These are phyloP conservation scores for Chloropsis hardwickii DNA, from an alignment of 2,113 vertebrate species.

Conservation along the genomic window DNA sequence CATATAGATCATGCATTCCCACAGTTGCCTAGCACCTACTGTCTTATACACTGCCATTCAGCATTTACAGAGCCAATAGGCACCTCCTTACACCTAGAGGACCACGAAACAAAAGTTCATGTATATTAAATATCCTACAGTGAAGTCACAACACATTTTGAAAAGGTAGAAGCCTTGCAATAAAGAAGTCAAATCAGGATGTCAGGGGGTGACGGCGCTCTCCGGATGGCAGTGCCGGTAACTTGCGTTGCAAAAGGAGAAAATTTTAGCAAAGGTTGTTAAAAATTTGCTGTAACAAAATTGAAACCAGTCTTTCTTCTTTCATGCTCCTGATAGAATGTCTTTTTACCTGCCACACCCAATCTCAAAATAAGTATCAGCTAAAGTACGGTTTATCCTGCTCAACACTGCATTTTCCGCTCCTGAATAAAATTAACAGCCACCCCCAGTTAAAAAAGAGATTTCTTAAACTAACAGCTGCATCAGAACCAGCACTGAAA, in stretches of 20 bases:
- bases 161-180: background rate
- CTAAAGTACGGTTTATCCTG: background rate
- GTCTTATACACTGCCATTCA: background rate
- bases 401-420: background rate
- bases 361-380: background rate
- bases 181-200: background rate
- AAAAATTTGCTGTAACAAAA: background rate
- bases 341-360: background rate
- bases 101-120: background rate
- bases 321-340: background rate
- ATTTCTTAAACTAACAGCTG: conserved; percentile 25
- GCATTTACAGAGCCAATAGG: background rate
- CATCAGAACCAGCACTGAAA: conserved; percentile 11
- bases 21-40: background rate
- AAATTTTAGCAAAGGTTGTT: background rate
- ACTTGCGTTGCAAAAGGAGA: background rate
- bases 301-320: background rate
- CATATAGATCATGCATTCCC: too few relatives aligned
- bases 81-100: background rate
- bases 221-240: background rate
- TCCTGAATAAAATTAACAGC: background rate
- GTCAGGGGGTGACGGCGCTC: background rate
- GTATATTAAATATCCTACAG: background rate
- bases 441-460: conserved; percentile 7
- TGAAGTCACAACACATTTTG: background rate